Base-by-base conservation (phyloP, 2,113 vertebrate genomes). In the Saguinus midas region DNA sequence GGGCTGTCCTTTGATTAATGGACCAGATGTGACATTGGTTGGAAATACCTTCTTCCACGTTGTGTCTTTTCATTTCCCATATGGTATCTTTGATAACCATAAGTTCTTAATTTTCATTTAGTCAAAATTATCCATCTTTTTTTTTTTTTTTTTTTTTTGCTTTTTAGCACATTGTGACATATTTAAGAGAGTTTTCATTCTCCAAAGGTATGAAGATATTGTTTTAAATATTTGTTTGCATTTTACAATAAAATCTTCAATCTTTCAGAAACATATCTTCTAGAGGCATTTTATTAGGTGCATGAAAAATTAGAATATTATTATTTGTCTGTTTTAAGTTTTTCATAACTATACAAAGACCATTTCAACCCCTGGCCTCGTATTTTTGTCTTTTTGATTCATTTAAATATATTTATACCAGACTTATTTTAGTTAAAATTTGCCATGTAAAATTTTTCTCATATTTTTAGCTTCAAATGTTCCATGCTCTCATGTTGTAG, bases 171-270 rank as follows among this genome's bases (percentile, higher is more conserved):
- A 84, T 83, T 87, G 45, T 87, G 40, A 91, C 45, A 58, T 48
- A 29, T 45, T 91, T 90, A 93, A 97, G 18, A 97, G 14, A 94
- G 1, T 3, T 1, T 95, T 87, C 13, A 21, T 96, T 94, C 57
- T 16, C 27, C 7, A 50, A 95, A 87, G 3, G 43, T 88, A 85
- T 8, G 79, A n/a, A 70, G 4, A 37, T 55, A 64, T 25, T 37
- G 14, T 94, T 72, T 27, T 25, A 87, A 87, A 45, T 84, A 73
- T 45, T 85, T 95, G 23, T 50, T 95, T 95, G 32, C 14, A 78
- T 97, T 87, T 92, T 79, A 79, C 61, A 86, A 57, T 83, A 43
- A 87, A 76, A 40, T 52, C 78, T 83, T 93, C 29, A 76, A 72
- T 52, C 6, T 61, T 78, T 70, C 9, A 83, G 35, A 82, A 94